These are phyloP conservation scores for Yponomeuta cagnagella DNA, from an alignment of 2,888 invertebrate species.

Conservation along the genomic window DNA sequence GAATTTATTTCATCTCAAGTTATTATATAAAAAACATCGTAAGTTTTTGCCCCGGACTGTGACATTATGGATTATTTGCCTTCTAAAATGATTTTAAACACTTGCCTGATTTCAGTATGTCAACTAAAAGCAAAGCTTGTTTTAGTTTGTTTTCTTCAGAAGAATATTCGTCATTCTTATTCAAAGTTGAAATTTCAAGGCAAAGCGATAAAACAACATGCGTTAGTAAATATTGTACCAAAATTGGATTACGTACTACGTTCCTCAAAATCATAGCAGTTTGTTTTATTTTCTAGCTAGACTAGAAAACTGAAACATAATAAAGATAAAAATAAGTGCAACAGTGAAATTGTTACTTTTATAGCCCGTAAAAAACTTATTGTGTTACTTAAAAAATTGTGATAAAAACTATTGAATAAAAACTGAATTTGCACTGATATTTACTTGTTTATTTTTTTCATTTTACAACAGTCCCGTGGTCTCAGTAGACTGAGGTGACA, in stretches of 20 bases:
- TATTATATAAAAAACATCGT: no score
- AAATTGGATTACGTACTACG: neutral
- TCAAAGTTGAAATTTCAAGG: neutral
- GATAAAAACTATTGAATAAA: no score
- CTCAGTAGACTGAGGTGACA: no score
- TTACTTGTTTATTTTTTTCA: no score
- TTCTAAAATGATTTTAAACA: neutral
- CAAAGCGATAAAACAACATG: conserved; percentile 10
- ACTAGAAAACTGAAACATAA: neutral
- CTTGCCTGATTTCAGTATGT: conserved; percentile 41
- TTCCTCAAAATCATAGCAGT: neutral
- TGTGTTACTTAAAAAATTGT: no score
- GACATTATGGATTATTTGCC: no score
- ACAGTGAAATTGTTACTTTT: neutral
- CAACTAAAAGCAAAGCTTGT: conserved; percentile 40
- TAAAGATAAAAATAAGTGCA: neutral
- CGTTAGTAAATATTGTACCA: neutral
- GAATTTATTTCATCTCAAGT: neutral
- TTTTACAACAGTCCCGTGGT: no score
- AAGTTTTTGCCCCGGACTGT: no score
- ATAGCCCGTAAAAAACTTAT: neutral
- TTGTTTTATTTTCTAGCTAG: neutral
- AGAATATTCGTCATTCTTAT: conserved; percentile 4
- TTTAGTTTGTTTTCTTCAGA: conserved; percentile 33
- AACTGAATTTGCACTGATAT: no score